phyloP scores from a whole-genome alignment of 2,888 invertebrate genomes.

The Craniophora ligustri region DNA sequence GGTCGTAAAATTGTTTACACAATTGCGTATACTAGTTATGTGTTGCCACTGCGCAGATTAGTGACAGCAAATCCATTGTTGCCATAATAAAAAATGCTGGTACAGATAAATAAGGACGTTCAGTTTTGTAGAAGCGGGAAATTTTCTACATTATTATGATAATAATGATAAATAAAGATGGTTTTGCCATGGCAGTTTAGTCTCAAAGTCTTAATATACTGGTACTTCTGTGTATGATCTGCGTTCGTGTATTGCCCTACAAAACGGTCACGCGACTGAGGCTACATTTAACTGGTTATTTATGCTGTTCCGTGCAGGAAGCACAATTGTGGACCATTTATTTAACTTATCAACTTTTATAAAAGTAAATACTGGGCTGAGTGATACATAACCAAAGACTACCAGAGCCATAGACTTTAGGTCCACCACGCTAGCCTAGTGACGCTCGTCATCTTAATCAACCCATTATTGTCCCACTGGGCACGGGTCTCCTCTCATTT shows the following conservation, averaged over 20 bases:
- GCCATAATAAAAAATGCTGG: too few species aligned
- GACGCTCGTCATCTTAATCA: too few species aligned
- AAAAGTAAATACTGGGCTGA: constrained; percentile 11
- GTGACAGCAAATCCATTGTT: constrained; percentile 30
- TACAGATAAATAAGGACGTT: too few species aligned
- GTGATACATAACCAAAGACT: too few species aligned
- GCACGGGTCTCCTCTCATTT: too few species aligned
- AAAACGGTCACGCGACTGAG: constrained; percentile 55
- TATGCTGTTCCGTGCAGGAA: constrained; percentile 53
- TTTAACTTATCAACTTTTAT: constrained; percentile 37
- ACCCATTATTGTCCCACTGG: too few species aligned
- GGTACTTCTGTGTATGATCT: constrained; percentile 28
- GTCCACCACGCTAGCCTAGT: too few species aligned
- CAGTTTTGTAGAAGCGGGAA: too few species aligned
- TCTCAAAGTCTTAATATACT: constrained; percentile 8
- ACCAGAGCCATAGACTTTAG: too few species aligned
- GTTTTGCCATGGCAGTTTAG: background rate
- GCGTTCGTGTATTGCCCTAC: constrained; percentile 44
- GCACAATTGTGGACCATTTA: constrained; percentile 36
- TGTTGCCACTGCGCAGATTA: constrained; percentile 14
- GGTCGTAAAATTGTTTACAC: constrained; percentile 49
- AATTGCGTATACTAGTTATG: constrained; percentile 42
- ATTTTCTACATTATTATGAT: too few species aligned
- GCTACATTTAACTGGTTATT: constrained; percentile 50
- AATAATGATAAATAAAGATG: too few species aligned